Evolutionary conservation across 2,888 invertebrate genomes (phyloP), one percentile per base, ranked within the genome.

Genomic region (Cenopis cana): DNA sequence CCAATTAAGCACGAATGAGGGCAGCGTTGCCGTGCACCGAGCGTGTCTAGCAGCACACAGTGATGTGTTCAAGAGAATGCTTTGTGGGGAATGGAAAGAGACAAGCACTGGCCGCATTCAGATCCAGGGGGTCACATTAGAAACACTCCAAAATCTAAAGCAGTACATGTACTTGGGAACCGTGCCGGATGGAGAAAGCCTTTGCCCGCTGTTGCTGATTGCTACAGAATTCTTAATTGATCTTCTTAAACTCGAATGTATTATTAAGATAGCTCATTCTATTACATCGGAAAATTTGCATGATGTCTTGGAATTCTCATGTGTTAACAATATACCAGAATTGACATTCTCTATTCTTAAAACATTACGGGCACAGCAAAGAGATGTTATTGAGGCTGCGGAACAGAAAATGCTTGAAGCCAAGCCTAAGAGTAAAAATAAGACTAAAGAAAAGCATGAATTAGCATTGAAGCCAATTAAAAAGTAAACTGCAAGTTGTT

Each of bases 191-290:
- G 69, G 66, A 0, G 69, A 67, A 0, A 86, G 83, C 0, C 65
- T 87, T 54, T 82, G 84, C 50, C 82, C 85, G 56, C 74, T 88
- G 2, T 61, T 88, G 56, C 75, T 85, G 0, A 75, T 88, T 1
- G 81, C 87, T 0, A 78, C 82, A 0, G 84, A 80, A 55, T 88
- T 86, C 67, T 84, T 86, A 77, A 87, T 88, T 80, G 82, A 84
- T 4, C 85, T 83, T 29, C 76, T 88, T 52, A 85, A 86, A 69
- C 79, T 79, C 73, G 81, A 77, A 64, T 88, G 88, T 71, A 81
- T 84, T 9, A 78, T 84, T 56, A 80, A 81, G 54, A 49, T 88
- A n/a, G 79, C 84, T 46, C 64, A 69, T 38, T 67, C 74, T 18
- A 55, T 81, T 59, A 78, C 76, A 6, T 77, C 81, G 3, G 73